Percentiles rank a stretch among this genome's conserved stretches.
phyloP scores from a whole-genome alignment of 1,140 invertebrate species.

The Drosophila chauvacae region DNA sequence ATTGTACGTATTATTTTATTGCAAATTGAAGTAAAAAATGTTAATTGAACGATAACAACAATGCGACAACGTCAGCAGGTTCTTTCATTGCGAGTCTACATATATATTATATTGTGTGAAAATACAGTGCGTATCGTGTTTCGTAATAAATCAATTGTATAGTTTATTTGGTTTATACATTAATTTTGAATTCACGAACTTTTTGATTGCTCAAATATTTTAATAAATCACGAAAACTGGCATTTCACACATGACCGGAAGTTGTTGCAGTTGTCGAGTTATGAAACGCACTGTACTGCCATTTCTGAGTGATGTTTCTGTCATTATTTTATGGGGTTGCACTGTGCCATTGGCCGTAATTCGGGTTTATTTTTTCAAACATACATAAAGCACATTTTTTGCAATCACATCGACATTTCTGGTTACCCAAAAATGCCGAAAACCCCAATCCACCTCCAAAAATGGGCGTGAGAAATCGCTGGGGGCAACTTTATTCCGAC shows the following conservation, averaged over 20 bases:
- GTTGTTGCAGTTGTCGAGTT: background rate
- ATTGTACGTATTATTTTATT: constrained; percentile 39
- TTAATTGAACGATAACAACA: constrained; percentile 55
- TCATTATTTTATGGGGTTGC: constrained; percentile 20
- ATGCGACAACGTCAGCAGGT: constrained; percentile 13
- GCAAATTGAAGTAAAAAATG: constrained; percentile 42
- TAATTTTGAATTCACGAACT: background rate
- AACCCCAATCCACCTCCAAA: constrained; percentile 31
- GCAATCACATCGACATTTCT: constrained; percentile 23
- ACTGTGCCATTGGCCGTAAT: constrained; percentile 34
- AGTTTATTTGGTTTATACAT: background rate
- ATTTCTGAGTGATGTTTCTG: constrained; percentile 3
- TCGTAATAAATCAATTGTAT: background rate
- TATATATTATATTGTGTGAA: background rate
- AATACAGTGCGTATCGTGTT: background rate
- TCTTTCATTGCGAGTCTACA: constrained; percentile 5
- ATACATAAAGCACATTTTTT: constrained; percentile 7
- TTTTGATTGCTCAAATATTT: background rate
- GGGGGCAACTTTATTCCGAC: constrained; percentile 34
- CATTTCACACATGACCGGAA: constrained; percentile 17
- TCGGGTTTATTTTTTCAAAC: background rate
- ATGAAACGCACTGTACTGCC: constrained; percentile 20
- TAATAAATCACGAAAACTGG: background rate
- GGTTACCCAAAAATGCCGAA: constrained; percentile 35
- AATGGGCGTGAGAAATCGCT: constrained; percentile 71